Base-by-base conservation (phyloP, 2,888 invertebrate species). In the Epinotia ramella region DNA sequence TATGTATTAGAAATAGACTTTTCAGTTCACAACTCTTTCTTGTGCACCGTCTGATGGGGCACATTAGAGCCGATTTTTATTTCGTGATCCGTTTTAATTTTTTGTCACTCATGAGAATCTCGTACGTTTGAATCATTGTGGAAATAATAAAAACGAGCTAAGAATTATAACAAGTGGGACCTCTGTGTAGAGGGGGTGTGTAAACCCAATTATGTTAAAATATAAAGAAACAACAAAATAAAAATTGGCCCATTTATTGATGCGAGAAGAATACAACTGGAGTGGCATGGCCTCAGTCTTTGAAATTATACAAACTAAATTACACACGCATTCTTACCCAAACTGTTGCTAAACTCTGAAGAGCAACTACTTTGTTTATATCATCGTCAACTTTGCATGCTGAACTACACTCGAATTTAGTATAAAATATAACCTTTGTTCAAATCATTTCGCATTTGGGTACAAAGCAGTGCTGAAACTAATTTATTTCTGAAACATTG, bases 231-330 rank as follows among this genome's bases (percentile, higher is more conserved):
- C 13, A 46, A 28, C 3, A 1, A 49, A 49, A 49, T 2, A 1
- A 49, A 16, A 49, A 49, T 16, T 49, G 16, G 16, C 16, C 49
- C 0, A 49, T 49, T 49, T 49, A 49, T 20, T 20, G 2, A 57
- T 20, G 12, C 13, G 57, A 68, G 16, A 44, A 68, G 20, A 67
- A 56, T 33, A 67, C 4, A 33, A 53, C 66, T 66, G 33, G 33
- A 56, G 66, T 53, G 33, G 66, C 24, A 49, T 16, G 33, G 66
- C 66, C 66, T 66, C 33, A 66, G 53, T 53, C 56, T 57, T 67
- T 57, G 12, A 56, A 67, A 67, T 18, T 56, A 57, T 28, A 18
- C 33, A 18, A 20, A 20, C 20, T 56, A 18, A 33, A 68, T 59
- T 33, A 33, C 33, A 62, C 6, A 62, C 20, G 18, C 18, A 20